These are phyloP conservation scores for Pedetes capensis DNA, from an alignment of 2,113 vertebrate genomes.

Conservation along the genomic window DNA sequence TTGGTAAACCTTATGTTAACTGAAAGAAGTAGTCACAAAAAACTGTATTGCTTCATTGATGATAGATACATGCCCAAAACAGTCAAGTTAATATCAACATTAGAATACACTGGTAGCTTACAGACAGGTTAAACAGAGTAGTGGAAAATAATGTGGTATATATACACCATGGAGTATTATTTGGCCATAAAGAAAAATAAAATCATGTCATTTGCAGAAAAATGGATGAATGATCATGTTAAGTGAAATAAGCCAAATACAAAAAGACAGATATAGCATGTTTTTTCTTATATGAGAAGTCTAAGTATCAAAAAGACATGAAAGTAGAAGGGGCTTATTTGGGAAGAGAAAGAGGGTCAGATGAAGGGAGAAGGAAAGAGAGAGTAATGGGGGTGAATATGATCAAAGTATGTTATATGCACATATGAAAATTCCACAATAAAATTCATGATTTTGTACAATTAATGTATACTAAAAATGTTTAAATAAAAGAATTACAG, in stretches of 20 bases:
- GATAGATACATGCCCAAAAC: neutral
- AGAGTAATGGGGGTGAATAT: neutral
- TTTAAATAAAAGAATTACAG: neutral
- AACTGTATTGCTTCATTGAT: neutral
- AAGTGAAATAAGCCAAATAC: neutral
- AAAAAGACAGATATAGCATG: neutral
- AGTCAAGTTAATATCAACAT: neutral
- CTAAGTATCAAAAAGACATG: neutral
- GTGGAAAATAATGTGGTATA: neutral
- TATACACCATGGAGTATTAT: neutral
- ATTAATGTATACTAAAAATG: neutral
- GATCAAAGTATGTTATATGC: neutral
- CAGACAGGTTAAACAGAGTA: neutral
- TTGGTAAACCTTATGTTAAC: neutral
- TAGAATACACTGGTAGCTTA: neutral
- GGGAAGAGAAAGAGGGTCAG: neutral
- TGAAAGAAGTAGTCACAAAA: neutral
- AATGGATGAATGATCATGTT: neutral
- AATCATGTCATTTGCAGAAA: neutral
- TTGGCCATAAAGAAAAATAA: neutral
- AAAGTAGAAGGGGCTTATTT: neutral
- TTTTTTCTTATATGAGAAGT: neutral
- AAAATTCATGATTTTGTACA: neutral
- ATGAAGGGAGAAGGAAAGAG: neutral
- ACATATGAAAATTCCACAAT: neutral